Evolutionary conservation across 2,888 invertebrate genomes (phyloP).

Genomic region (Dynastes grantii): DNA sequence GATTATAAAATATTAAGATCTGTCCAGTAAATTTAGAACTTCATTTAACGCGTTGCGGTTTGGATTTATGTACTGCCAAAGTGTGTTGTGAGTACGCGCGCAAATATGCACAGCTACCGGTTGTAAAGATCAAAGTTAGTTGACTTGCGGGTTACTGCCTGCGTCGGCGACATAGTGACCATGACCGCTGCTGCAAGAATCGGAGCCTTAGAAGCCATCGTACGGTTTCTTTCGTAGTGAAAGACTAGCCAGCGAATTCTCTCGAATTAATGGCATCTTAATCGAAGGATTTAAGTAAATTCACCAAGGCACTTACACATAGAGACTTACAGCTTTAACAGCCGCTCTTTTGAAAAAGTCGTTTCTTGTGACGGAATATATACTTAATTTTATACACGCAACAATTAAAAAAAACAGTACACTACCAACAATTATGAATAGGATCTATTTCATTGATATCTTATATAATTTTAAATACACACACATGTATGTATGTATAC

Average conservation of each 20-base stretch:
- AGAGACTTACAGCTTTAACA: background rate
- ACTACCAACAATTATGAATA: no score
- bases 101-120: slow-evolving; percentile 34
- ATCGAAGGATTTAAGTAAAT: slow-evolving; percentile 17
- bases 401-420: background rate
- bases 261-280: slow-evolving; percentile 24
- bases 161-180: slow-evolving; percentile 45
- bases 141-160: slow-evolving; percentile 38
- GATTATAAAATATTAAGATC: background rate
- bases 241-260: slow-evolving; percentile 34
- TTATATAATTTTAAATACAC: no score
- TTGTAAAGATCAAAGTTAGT: slow-evolving; percentile 43
- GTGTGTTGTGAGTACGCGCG: slow-evolving; percentile 17
- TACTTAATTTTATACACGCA: background rate
- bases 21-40: background rate
- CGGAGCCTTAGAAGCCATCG: slow-evolving; percentile 31
- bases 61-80: background rate
- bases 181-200: slow-evolving; percentile 41
- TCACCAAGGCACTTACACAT: background rate
- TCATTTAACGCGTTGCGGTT: slow-evolving; percentile 12
- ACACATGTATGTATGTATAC: no score
- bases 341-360: background rate
- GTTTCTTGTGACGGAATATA: background rate
- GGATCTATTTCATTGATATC: no score
- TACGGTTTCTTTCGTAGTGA: slow-evolving; percentile 37